Percentiles rank a stretch among this genome's conserved stretches.
These are phyloP conservation scores for Pinna nobilis DNA, from an alignment of 1,140 invertebrate species.

Conservation along the genomic window DNA sequence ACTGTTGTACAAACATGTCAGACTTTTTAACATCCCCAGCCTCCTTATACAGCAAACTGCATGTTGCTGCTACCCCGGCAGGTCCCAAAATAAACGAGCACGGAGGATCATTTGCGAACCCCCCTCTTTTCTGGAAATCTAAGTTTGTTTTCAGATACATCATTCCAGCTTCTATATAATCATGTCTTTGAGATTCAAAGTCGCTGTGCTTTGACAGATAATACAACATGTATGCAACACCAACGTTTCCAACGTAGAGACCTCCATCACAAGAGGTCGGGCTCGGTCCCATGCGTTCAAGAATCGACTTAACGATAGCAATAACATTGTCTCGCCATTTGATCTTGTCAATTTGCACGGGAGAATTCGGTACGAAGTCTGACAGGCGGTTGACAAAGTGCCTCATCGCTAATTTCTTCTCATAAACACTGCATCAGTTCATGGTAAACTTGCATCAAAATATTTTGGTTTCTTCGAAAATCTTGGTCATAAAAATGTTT, in stretches of 20 bases:
- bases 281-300: slow-evolving; percentile 50
- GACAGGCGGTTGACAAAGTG: slow-evolving; percentile 69
- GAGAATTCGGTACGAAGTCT: slow-evolving; percentile 56
- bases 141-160: slow-evolving; percentile 66
- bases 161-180: slow-evolving; percentile 64
- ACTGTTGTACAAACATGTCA: slow-evolving; percentile 61
- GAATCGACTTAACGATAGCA: slow-evolving; percentile 51
- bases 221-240: slow-evolving; percentile 76
- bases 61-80: slow-evolving; percentile 73
- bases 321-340: slow-evolving; percentile 55
- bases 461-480: too few relatives aligned
- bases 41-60: slow-evolving; percentile 67
- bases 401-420: slow-evolving; percentile 63
- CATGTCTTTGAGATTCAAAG: slow-evolving; percentile 59
- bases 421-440: too few relatives aligned
- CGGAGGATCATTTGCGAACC: slow-evolving; percentile 49
- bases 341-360: slow-evolving; percentile 48
- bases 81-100: slow-evolving; percentile 75
- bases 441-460: too few relatives aligned
- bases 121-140: slow-evolving; percentile 47
- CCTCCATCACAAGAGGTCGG: slow-evolving; percentile 74
- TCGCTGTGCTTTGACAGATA: slow-evolving; percentile 67
- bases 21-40: slow-evolving; percentile 58
- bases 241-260: slow-evolving; percentile 76
- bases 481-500: too few relatives aligned